These are phyloP conservation scores for Megamerina dolium DNA, from an alignment of 2,888 invertebrate species.

Conservation along the genomic window DNA sequence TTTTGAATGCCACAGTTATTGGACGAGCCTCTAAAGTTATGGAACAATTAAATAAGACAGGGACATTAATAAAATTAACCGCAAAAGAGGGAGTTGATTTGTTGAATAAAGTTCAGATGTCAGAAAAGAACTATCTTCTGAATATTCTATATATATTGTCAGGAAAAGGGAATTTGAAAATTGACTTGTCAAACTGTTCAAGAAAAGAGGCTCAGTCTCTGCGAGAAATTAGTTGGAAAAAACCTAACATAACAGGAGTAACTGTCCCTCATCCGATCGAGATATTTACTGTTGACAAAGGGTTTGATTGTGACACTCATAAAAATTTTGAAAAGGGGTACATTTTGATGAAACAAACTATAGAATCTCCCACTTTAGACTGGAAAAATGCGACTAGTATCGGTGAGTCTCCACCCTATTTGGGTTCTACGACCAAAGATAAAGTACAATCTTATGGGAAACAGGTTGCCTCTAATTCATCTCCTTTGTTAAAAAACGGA, in stretches of 20 bases:
- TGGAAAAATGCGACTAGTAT: neutral
- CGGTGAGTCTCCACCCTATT: neutral
- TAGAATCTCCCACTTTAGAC: too few species aligned
- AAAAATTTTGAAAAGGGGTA: too few species aligned
- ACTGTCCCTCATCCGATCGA: neutral
- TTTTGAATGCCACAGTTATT: too few species aligned
- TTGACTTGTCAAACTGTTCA: neutral
- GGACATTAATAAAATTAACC: neutral
- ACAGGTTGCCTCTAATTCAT: too few species aligned
- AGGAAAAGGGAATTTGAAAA: neutral
- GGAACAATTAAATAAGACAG: too few species aligned
- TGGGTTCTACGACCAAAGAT: neutral
- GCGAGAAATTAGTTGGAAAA: too few species aligned
- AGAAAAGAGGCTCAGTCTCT: neutral
- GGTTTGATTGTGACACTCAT: too few species aligned
- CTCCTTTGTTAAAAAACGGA: neutral
- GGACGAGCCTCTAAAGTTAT: too few species aligned
- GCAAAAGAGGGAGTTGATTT: constrained; percentile 1
- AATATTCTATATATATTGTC: too few species aligned
- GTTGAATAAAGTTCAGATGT: neutral
- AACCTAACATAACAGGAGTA: neutral
- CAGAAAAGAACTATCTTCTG: neutral
- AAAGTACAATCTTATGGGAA: constrained; percentile 1
- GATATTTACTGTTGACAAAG: too few species aligned
- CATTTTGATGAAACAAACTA: too few species aligned